These are phyloP conservation scores for Campylomormyrus tamandua DNA, from an alignment of 2,113 vertebrate genomes.

Conservation along the genomic window DNA sequence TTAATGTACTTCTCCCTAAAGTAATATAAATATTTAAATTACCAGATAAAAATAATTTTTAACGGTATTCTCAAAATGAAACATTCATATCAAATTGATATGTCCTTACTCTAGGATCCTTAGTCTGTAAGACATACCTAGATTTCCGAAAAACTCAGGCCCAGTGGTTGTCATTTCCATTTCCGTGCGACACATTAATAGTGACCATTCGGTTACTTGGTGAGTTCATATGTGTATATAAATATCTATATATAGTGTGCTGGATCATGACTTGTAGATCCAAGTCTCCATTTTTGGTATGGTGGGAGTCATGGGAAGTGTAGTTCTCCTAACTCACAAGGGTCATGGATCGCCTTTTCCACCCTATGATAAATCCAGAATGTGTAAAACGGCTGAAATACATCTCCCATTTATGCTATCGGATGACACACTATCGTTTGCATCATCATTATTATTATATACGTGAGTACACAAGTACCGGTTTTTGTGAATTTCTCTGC, in stretches of 20 bases:
- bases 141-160: slow-evolving; percentile 46
- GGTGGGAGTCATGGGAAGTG: background rate
- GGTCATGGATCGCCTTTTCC: too few species aligned
- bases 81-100: background rate
- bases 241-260: background rate
- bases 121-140: slow-evolving; percentile 35
- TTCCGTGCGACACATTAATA: background rate
- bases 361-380: too few species aligned
- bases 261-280: background rate
- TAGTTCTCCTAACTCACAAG: background rate
- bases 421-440: background rate
- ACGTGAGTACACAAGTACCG: background rate
- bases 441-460: background rate
- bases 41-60: background rate
- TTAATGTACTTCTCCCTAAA: background rate
- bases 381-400: background rate
- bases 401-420: background rate
- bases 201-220: background rate
- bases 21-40: background rate
- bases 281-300: too few species aligned
- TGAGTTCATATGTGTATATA: background rate
- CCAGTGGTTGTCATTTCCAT: slow-evolving; percentile 47
- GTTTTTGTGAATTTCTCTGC: too few species aligned
- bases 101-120: background rate
- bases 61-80: background rate